Conservation (phyloP, 2,797 vertebrate genomes). For the Erethizon dorsatum region DNA sequence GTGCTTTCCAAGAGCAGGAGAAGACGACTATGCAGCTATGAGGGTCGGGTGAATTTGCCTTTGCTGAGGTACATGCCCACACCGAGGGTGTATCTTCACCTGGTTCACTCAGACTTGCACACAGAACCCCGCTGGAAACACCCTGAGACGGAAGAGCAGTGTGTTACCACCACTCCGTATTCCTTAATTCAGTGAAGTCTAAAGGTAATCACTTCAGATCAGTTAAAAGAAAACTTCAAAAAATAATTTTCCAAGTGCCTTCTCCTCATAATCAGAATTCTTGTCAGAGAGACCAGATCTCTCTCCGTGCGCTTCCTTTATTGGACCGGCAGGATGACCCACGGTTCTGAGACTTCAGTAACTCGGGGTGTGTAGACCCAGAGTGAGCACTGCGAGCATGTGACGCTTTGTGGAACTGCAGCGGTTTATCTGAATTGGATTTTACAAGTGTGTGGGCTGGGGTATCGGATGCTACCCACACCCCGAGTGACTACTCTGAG, state of each 20-base stretch:
- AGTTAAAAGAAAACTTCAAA: constrained; percentile 37
- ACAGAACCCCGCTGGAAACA: neutral
- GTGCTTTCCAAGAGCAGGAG: neutral
- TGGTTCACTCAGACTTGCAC: neutral
- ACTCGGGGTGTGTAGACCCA: neutral
- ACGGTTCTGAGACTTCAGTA: neutral
- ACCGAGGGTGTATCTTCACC: neutral
- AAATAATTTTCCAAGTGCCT: constrained; percentile 12
- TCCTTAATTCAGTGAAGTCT: neutral
- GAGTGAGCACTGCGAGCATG: neutral
- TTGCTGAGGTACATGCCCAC: neutral
- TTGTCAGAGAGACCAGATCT: neutral
- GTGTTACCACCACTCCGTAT: neutral
- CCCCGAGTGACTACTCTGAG: neutral
- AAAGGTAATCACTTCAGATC: neutral
- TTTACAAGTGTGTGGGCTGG: neutral
- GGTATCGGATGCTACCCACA: neutral
- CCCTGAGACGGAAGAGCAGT: too few species aligned
- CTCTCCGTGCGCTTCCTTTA: neutral
- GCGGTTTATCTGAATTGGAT: neutral
- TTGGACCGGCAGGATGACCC: neutral
- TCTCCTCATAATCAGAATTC: neutral
- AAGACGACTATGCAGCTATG: neutral
- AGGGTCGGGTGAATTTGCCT: neutral
- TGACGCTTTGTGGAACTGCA: neutral